Conservation (phyloP, 2,888 invertebrate species). For the Coenonympha arcania region DNA sequence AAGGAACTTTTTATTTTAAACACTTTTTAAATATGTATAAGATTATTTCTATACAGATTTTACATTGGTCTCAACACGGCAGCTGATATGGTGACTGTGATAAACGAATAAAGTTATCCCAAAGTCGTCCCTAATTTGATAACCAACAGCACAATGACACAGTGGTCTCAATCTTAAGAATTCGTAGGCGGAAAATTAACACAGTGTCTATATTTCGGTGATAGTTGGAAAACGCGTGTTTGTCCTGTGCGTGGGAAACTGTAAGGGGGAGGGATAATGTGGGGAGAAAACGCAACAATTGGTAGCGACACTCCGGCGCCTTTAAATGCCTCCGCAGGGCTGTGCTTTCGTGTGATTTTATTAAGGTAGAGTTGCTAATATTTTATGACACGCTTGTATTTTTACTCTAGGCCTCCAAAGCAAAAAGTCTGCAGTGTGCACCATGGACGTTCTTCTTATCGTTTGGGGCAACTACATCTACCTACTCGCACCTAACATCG, state of each 20-base stretch:
- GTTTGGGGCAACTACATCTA: too few species aligned
- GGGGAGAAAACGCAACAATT: constrained; percentile 49
- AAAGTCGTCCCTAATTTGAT: background rate
- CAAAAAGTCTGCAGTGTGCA: too few species aligned
- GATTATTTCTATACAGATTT: background rate
- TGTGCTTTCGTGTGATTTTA: constrained; percentile 5
- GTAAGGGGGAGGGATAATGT: constrained; percentile 6
- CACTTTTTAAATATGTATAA: too few species aligned
- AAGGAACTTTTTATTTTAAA: background rate
- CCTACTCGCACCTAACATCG: too few species aligned
- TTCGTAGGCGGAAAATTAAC: constrained; percentile 11
- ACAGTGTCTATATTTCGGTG: constrained; percentile 16
- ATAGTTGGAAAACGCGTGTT: constrained; percentile 21
- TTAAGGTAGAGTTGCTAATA: too few species aligned
- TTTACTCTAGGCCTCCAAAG: too few species aligned
- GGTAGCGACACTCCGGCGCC: constrained; percentile 55
- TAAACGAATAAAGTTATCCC: background rate
- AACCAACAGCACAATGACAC: background rate
- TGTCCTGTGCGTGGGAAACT: background rate
- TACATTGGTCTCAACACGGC: background rate
- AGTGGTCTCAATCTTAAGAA: background rate
- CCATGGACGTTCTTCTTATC: too few species aligned
- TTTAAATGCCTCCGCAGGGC: constrained; percentile 22
- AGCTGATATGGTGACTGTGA: constrained; percentile 3
- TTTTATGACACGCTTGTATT: background rate